A percentile compares a stretch with the other conserved stretches of the same genome.
These are phyloP conservation scores for Cryptoleucopteryx plumbea DNA, from an alignment of 2,113 vertebrate species.

Conservation along the genomic window DNA sequence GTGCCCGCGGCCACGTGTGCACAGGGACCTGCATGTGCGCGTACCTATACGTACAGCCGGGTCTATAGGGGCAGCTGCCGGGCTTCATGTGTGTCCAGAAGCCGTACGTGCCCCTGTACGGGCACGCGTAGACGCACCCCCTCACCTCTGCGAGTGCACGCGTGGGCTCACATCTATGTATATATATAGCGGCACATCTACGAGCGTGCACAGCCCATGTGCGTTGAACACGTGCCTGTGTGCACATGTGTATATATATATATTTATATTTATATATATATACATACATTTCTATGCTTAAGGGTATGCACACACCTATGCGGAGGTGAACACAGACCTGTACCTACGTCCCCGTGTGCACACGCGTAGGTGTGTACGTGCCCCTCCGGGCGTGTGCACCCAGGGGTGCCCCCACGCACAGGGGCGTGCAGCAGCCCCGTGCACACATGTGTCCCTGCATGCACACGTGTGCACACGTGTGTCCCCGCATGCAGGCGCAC, in stretches of 20 bases:
- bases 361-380: not conserved
- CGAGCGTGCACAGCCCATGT: not conserved
- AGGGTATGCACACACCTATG: not conserved
- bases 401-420: not conserved
- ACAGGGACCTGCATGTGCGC: not conserved
- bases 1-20: not conserved
- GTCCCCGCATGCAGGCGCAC: constrained; percentile 11
- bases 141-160: not conserved
- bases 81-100: not conserved
- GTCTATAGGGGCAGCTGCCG: not conserved
- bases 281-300: not conserved
- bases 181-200: not conserved
- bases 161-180: not conserved
- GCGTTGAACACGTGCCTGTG: not conserved
- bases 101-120: too few relatives aligned
- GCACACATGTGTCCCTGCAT: not conserved
- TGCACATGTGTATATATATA: not conserved
- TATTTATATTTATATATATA: not conserved
- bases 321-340: not conserved
- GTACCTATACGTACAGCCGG: not conserved
- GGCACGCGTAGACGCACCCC: too few relatives aligned
- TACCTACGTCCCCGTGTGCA: too few relatives aligned
- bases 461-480: not conserved
- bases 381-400: not conserved
- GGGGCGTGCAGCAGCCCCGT: not conserved